Evolutionary conservation across 2,113 vertebrate genomes (phyloP).

Genomic region (Dendrocopos noguchii): DNA sequence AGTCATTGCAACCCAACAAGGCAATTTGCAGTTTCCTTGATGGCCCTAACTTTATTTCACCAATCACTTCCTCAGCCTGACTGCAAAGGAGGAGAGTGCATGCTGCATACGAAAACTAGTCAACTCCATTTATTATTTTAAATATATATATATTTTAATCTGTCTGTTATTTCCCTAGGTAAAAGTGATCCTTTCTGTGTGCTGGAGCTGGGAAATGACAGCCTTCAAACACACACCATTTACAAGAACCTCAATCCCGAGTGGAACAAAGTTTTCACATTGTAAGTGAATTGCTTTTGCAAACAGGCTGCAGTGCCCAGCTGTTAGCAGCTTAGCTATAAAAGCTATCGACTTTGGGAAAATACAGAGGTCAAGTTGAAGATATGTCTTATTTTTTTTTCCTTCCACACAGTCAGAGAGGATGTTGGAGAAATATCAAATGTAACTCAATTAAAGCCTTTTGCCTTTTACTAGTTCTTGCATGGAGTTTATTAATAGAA

Average conservation of each 20-base stretch:
- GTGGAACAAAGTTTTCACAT: conserved; percentile 94
- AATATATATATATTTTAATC: background rate
- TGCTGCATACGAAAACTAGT: background rate
- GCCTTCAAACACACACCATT: conserved; percentile 91
- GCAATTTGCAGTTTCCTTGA: background rate
- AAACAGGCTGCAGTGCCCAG: background rate
- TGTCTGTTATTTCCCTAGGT: conserved; percentile 74
- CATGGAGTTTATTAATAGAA: conserved; percentile 67
- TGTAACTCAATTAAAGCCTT: conserved; percentile 59
- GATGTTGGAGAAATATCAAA: conserved; percentile 45
- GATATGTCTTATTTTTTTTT: conserved; percentile 31
- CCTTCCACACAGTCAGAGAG: background rate
- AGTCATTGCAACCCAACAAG: background rate
- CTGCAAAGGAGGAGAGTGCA: background rate
- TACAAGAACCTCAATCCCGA: conserved; percentile 93
- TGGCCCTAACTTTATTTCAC: background rate
- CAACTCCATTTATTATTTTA: background rate
- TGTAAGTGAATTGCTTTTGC: conserved; percentile 82
- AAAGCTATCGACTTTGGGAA: conserved; percentile 24
- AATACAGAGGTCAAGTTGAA: conserved; percentile 46
- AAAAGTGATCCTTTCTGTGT: conserved; percentile 94
- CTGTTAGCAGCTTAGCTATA: background rate
- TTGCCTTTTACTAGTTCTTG: conserved; percentile 48
- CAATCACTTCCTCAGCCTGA: background rate
- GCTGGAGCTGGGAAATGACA: conserved; percentile 90